Evolutionary conservation across 2,113 vertebrate genomes (phyloP).

Genomic region (Catharus bicknelli): DNA sequence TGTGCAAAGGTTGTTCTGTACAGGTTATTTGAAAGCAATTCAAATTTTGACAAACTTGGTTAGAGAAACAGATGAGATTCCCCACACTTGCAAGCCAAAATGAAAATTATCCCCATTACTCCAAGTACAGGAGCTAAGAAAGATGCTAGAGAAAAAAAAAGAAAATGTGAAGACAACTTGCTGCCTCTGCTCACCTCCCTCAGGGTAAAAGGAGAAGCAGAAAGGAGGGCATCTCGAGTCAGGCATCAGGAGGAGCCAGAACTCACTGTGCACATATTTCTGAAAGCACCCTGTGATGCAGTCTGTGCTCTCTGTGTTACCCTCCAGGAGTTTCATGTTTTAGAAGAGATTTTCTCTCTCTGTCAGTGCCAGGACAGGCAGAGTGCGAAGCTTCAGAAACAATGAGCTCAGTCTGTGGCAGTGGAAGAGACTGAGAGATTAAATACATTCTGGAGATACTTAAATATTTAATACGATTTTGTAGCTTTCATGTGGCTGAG

Average conservation of each 20-base stretch:
- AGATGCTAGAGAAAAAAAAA: not conserved
- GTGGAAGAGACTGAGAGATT: constrained; percentile 44
- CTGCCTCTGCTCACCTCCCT: constrained; percentile 5
- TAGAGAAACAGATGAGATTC: constrained; percentile 30
- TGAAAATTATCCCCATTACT: constrained; percentile 48
- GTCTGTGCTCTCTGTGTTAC: not conserved
- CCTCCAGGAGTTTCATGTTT: not conserved
- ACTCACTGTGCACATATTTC: not conserved
- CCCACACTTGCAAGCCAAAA: not conserved
- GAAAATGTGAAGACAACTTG: not conserved
- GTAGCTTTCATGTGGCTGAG: constrained; percentile 21
- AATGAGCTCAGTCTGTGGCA: constrained; percentile 34
- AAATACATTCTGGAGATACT: constrained; percentile 52
- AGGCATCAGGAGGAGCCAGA: not conserved
- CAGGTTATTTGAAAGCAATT: constrained; percentile 44
- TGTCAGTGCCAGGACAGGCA: constrained; percentile 37
- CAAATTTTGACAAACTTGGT: constrained; percentile 27
- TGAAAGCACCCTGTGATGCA: not conserved
- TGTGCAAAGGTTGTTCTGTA: constrained; percentile 8
- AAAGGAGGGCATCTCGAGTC: not conserved
- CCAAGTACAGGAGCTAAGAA: not conserved
- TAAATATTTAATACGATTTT: constrained; percentile 58
- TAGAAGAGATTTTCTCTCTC: not conserved
- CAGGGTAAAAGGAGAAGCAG: not conserved
- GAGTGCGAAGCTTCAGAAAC: constrained; percentile 49